A percentile compares a stretch with the other conserved stretches of the same genome.
These are phyloP conservation scores for Cervus canadensis DNA, from an alignment of 2,113 vertebrate genomes.

Conservation along the genomic window DNA sequence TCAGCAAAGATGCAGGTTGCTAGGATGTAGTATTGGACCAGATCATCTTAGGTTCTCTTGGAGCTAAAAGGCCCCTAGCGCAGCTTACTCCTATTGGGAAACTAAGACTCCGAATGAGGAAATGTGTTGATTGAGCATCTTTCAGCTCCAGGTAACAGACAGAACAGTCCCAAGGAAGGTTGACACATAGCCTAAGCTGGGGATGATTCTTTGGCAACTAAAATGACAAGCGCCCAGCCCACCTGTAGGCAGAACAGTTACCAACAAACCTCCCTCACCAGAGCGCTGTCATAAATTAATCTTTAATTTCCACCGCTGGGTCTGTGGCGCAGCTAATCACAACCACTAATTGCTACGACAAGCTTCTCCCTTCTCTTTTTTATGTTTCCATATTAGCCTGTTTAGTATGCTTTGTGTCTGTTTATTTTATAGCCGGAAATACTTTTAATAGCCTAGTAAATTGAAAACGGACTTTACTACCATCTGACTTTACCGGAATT, in stretches of 20 bases:
- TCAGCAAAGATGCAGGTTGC: not conserved
- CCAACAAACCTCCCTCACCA: not conserved
- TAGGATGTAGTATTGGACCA: not conserved
- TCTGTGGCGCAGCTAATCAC: conserved; percentile 45
- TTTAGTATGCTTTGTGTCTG: conserved; percentile 53
- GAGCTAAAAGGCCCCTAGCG: too few species aligned
- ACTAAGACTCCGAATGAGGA: not conserved
- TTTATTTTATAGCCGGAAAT: conserved; percentile 66
- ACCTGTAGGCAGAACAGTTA: not conserved
- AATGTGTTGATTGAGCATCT: not conserved
- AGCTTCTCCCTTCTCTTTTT: conserved; percentile 66
- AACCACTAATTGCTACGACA: conserved; percentile 59
- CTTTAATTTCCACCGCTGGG: conserved; percentile 39
- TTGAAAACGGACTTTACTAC: conserved; percentile 64
- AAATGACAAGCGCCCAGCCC: not conserved
- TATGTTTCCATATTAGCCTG: conserved; percentile 64
- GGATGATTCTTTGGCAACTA: not conserved
- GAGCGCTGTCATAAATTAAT: conserved; percentile 50
- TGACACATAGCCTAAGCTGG: not conserved
- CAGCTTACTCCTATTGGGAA: not conserved
- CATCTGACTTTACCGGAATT: conserved; percentile 61
- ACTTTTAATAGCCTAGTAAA: conserved; percentile 64
- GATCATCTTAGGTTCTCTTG: not conserved
- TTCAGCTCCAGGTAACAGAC: not conserved
- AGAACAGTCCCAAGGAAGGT: not conserved